Conservation (phyloP, 92 coral and sea anemone genomes). For the Paragorgia papillata region DNA sequence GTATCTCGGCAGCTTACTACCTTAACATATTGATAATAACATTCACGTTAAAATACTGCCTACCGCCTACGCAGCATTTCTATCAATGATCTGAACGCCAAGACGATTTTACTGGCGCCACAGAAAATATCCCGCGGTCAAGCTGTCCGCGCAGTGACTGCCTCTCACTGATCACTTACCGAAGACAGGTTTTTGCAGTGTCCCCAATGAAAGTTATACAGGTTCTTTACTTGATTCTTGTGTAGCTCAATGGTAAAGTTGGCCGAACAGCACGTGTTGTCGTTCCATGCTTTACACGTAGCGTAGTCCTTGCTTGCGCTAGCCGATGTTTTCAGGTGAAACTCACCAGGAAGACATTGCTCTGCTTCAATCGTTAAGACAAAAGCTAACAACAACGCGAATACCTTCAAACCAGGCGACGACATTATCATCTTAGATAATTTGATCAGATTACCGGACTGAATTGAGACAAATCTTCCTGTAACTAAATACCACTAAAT, state of each 20-base stretch:
- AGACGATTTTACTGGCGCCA: too few relatives aligned
- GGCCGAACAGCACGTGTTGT: conserved; percentile 81
- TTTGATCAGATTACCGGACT: not conserved
- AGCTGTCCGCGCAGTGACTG: too few relatives aligned
- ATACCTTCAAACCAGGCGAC: not conserved
- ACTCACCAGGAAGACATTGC: conserved; percentile 65
- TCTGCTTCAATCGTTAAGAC: conserved; percentile 13
- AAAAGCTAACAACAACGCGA: not conserved
- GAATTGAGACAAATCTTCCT: not conserved
- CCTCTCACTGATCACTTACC: conserved; percentile 57
- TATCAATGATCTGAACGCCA: too few relatives aligned
- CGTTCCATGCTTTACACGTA: conserved; percentile 78
- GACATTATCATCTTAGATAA: not conserved
- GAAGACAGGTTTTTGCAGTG: conserved; percentile 76
- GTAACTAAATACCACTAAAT: too few relatives aligned
- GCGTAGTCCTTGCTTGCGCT: conserved; percentile 67
- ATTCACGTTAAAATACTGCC: too few relatives aligned
- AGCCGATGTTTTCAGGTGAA: conserved; percentile 68
- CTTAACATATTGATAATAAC: too few relatives aligned
- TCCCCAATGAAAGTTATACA: conserved; percentile 85
- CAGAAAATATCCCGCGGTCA: too few relatives aligned
- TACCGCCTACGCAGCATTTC: too few relatives aligned
- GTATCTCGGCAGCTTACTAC: too few relatives aligned
- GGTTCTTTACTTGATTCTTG: conserved; percentile 56
- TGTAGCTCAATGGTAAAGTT: conserved; percentile 66